phyloP scores from a whole-genome alignment of 37 sponge, comb jelly and placozoan genomes.

The Halisarca cf. caerulea region DNA sequence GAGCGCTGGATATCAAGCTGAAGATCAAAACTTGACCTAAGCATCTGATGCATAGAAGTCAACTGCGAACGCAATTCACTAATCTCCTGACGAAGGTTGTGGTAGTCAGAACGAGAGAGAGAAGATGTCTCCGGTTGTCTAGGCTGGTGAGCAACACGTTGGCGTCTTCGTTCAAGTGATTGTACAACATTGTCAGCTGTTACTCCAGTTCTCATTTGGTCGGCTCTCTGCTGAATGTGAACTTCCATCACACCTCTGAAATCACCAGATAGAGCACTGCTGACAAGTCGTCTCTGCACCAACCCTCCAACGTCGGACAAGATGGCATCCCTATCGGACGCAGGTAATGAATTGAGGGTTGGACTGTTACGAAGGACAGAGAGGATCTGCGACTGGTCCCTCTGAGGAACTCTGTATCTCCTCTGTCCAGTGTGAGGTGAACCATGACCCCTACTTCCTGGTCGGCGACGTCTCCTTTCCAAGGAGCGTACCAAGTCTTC shows the following conservation, averaged over 20 bases:
- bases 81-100: conserved; percentile 51
- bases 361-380: conserved; percentile 55
- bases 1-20: conserved; percentile 88
- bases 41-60: conserved; percentile 76
- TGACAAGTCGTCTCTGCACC: conserved; percentile 77
- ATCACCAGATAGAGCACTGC: conserved; percentile 73
- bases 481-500: conserved; percentile 11
- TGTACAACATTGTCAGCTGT: conserved; percentile 1
- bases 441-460: neutral
- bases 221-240: conserved; percentile 70
- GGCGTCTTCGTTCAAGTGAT: conserved; percentile 28
- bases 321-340: conserved; percentile 56
- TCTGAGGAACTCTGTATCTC: conserved; percentile 48
- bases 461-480: neutral
- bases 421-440: conserved; percentile 13
- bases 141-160: neutral
- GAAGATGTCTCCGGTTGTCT: neutral
- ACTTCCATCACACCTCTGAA: conserved; percentile 86
- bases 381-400: conserved; percentile 55
- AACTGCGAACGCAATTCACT: conserved; percentile 63
- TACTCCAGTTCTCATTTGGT: conserved; percentile 3
- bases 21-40: conserved; percentile 80
- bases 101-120: neutral
- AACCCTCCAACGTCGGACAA: conserved; percentile 78
- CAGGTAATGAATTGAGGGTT: conserved; percentile 45